phyloP scores from a whole-genome alignment of 92 coral and sea anemone species.

The Pocillopora meandrina region DNA sequence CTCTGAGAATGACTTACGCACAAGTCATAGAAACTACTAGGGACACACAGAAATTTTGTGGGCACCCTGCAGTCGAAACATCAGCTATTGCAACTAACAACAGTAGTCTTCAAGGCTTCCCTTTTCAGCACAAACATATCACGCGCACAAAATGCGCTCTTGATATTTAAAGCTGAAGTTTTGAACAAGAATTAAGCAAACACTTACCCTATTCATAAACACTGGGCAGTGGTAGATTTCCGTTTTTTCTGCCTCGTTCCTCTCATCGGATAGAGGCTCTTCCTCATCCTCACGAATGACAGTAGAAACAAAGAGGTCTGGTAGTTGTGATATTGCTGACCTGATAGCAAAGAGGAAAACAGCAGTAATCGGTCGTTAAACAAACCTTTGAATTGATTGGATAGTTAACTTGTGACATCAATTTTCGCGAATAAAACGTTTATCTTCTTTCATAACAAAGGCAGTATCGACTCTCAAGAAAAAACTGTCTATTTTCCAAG shows the following conservation, averaged over 20 bases:
- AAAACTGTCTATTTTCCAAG: neutral
- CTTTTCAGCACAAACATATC: neutral
- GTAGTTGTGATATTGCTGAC: slow-evolving; percentile 62
- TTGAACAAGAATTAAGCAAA: neutral
- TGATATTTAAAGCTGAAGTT: neutral
- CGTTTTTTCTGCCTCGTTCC: slow-evolving; percentile 31
- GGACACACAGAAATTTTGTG: no score
- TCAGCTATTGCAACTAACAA: no score
- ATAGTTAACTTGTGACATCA: no score
- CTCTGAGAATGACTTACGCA: no score
- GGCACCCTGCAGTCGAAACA: no score
- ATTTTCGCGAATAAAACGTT: no score
- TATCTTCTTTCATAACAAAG: no score
- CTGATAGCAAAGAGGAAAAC: slow-evolving; percentile 32
- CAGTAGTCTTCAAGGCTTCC: neutral
- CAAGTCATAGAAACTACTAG: no score
- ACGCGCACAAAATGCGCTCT: neutral
- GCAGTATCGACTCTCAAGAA: neutral
- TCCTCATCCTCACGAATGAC: slow-evolving; percentile 52
- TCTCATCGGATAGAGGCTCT: slow-evolving; percentile 21
- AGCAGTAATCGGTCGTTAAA: neutral
- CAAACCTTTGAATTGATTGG: neutral
- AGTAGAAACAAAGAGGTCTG: slow-evolving; percentile 80
- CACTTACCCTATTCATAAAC: slow-evolving; percentile 87
- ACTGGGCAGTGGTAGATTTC: slow-evolving; percentile 84